Conservation (phyloP, 2,113 vertebrate species). For the Anoura caudifer region DNA sequence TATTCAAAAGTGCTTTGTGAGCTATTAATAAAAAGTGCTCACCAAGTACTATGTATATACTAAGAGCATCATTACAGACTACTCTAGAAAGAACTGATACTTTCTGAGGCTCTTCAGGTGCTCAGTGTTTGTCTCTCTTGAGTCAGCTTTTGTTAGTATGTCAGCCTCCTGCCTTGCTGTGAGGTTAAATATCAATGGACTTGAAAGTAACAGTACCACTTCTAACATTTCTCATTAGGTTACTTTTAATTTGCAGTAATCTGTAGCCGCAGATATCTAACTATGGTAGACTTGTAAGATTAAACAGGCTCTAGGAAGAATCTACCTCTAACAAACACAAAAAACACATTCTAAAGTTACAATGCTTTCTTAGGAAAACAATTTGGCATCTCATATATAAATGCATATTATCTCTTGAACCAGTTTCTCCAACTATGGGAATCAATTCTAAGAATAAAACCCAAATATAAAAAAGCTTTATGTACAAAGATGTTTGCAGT, state of each 20-base stretch:
- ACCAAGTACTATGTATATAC: not conserved
- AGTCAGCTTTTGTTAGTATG: not conserved
- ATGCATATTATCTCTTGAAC: not conserved
- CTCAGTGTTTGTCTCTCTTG: not conserved
- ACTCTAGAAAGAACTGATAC: not conserved
- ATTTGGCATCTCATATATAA: not conserved
- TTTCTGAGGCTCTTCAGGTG: not conserved
- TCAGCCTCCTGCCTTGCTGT: not conserved
- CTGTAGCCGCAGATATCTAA: not conserved
- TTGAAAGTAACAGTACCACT: not conserved
- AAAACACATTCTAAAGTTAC: not conserved
- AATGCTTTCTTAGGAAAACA: not conserved
- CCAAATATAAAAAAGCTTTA: slow-evolving; percentile 4
- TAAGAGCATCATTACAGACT: not conserved
- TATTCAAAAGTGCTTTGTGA: not conserved
- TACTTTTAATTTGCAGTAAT: not conserved
- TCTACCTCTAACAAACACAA: not conserved
- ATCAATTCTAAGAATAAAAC: not conserved
- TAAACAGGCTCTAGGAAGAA: not conserved
- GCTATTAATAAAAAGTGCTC: not conserved
- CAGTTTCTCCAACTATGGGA: not conserved
- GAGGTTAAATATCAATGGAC: not conserved
- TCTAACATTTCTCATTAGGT: not conserved
- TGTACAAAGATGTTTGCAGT: not conserved
- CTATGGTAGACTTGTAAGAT: not conserved